Conservation (phyloP, 1,140 invertebrate genomes). For the Chrysomallon squamiferum region DNA sequence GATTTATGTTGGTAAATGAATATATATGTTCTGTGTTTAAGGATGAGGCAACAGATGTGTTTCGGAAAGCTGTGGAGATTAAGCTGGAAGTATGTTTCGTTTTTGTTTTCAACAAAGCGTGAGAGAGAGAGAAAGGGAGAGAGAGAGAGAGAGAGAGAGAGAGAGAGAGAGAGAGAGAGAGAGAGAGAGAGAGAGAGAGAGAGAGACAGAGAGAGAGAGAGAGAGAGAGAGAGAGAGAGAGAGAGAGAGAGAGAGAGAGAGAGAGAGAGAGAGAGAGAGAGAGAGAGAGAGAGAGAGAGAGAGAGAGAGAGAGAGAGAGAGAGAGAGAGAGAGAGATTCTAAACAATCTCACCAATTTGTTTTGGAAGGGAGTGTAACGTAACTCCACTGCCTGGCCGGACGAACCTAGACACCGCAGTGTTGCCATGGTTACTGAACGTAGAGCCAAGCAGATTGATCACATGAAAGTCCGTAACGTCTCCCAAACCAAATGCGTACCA, state of each 20-base stretch:
- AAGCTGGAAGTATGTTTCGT: not conserved
- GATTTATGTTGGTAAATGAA: not conserved
- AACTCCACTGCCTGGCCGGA: constrained; percentile 40
- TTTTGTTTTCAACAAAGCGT: too few species aligned
- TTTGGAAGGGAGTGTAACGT: constrained; percentile 41
- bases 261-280: too few species aligned
- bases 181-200: too few species aligned
- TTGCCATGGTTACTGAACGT: constrained; percentile 25
- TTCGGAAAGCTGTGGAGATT: not conserved
- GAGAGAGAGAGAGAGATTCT: too few species aligned
- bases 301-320: too few species aligned
- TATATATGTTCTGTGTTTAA: not conserved
- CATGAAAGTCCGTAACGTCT: constrained; percentile 24
- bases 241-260: too few species aligned
- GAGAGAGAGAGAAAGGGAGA: too few species aligned
- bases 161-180: too few species aligned
- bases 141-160: too few species aligned
- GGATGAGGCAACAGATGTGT: not conserved
- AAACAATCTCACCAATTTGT: constrained; percentile 44
- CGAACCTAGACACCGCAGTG: constrained; percentile 34
- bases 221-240: too few species aligned
- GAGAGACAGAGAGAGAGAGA: too few species aligned
- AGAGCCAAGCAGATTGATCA: constrained; percentile 26
- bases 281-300: too few species aligned
- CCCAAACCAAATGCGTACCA: constrained; percentile 50